Conservation (phyloP, 53 echinoderm and acorn worm species). For the Apostichopus leukothele region DNA sequence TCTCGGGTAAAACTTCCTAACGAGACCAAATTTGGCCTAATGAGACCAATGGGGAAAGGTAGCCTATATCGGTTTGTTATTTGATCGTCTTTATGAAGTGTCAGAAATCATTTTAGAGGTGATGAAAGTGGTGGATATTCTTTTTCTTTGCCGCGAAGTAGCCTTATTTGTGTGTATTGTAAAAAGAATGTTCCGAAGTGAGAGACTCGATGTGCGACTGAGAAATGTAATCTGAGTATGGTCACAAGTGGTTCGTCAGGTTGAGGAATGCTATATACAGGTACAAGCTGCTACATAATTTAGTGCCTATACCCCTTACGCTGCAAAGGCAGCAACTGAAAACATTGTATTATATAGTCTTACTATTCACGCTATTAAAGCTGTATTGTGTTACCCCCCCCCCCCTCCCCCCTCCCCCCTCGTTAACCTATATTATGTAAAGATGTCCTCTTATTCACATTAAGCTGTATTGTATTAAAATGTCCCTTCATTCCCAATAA, state of each 20-base stretch:
- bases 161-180: not conserved
- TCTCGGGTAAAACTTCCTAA: slow-evolving; percentile 36
- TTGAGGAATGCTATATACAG: too few relatives aligned
- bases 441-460: too few relatives aligned
- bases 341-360: too few relatives aligned
- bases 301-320: too few relatives aligned
- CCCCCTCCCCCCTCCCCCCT: too few relatives aligned
- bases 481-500: too few relatives aligned
- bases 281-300: too few relatives aligned
- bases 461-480: too few relatives aligned
- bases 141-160: not conserved
- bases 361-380: too few relatives aligned
- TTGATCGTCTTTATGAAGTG: slow-evolving; percentile 27
- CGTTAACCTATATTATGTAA: too few relatives aligned
- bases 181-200: not conserved
- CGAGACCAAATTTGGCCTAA: slow-evolving; percentile 45
- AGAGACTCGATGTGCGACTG: not conserved
- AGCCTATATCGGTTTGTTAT: slow-evolving; percentile 26
- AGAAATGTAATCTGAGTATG: not conserved
- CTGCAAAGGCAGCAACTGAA: too few relatives aligned
- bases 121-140: slow-evolving; percentile 22
- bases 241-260: not conserved
- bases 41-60: slow-evolving; percentile 43
- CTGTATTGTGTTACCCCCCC: too few relatives aligned
- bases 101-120: not conserved